These are phyloP conservation scores for Nephrotoma flavescens DNA, from an alignment of 2,888 invertebrate genomes.

Conservation along the genomic window DNA sequence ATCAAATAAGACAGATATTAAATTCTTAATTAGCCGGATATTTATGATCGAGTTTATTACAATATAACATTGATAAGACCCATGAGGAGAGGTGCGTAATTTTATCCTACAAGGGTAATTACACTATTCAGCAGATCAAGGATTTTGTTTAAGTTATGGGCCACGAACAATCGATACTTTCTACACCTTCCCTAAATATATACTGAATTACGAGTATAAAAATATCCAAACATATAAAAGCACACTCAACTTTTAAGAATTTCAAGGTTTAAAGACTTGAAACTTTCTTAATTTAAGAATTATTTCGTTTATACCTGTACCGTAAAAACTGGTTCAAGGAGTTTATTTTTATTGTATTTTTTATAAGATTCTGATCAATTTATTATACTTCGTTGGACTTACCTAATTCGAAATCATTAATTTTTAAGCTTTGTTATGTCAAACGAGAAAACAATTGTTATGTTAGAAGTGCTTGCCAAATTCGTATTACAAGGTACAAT, in stretches of 20 bases:
- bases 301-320: not conserved
- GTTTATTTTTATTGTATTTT: not conserved
- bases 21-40: not conserved
- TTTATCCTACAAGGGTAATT: not conserved
- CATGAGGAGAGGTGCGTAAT: not conserved
- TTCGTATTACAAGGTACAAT: too few relatives aligned
- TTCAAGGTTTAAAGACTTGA: not conserved
- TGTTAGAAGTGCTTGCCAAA: not conserved
- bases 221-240: not conserved
- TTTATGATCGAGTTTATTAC: not conserved
- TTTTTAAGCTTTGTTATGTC: not conserved
- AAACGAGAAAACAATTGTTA: not conserved
- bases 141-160: not conserved
- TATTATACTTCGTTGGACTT: not conserved
- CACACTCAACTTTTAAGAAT: not conserved
- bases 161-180: not conserved
- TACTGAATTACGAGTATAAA: not conserved
- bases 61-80: not conserved
- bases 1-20: not conserved
- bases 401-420: not conserved
- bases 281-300: not conserved
- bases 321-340: not conserved
- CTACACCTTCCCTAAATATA: not conserved
- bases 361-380: not conserved
- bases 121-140: not conserved